These are phyloP conservation scores for Bubo scandiacus DNA, from an alignment of 2,113 vertebrate genomes.

Conservation along the genomic window DNA sequence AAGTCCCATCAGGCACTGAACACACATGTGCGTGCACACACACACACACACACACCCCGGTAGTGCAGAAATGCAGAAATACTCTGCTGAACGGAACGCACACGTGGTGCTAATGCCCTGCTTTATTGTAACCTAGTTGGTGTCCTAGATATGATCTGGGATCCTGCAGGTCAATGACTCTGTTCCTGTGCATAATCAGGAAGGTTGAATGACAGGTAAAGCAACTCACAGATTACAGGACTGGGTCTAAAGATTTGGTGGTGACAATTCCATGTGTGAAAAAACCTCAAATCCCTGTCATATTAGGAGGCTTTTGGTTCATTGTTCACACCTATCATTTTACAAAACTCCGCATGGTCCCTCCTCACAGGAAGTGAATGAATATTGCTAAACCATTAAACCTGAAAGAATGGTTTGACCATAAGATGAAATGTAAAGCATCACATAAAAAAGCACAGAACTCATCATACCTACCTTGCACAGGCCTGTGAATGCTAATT, in stretches of 20 bases:
- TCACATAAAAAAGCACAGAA: neutral
- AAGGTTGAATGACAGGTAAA: neutral
- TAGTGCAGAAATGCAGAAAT: neutral
- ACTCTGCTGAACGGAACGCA: neutral
- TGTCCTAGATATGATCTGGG: neutral
- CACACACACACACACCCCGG: no score
- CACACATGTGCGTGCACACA: fast-evolving
- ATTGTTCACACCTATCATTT: neutral
- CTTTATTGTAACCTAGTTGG: neutral
- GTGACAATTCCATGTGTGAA: neutral
- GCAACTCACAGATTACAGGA: neutral
- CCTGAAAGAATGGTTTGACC: neutral
- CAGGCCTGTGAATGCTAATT: neutral
- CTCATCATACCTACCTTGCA: neutral
- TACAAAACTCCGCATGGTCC: neutral
- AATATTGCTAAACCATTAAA: neutral
- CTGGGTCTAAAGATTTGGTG: neutral
- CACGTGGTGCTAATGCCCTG: neutral
- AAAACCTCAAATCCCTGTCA: neutral
- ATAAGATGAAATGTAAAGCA: neutral
- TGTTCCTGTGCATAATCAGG: neutral
- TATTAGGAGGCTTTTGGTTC: neutral
- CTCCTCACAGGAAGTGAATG: neutral
- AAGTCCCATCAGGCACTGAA: neutral
- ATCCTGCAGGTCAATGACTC: neutral